phyloP scores from a whole-genome alignment of 2,113 vertebrate species.

The Hiodon alosoides region DNA sequence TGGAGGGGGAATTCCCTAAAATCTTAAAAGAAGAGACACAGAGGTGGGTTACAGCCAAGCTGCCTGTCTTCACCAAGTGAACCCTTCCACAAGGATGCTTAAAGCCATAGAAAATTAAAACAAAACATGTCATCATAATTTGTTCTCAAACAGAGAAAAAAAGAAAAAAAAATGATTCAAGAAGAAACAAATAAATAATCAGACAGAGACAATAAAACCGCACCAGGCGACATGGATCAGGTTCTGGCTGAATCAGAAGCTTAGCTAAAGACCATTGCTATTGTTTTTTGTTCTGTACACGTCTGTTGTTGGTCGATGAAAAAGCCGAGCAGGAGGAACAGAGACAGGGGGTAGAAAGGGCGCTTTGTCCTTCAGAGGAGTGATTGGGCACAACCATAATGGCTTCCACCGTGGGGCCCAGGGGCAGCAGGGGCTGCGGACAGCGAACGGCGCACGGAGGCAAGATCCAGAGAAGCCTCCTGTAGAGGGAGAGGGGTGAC shows the following conservation, averaged over 20 bases:
- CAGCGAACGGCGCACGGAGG: neutral
- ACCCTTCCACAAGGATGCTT: constrained; percentile 11
- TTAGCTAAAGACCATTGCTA: constrained; percentile 73
- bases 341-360: constrained; percentile 14
- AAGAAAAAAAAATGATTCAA: constrained; percentile 38
- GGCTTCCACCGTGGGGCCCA: constrained; percentile 24
- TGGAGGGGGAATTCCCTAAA: constrained; percentile 78
- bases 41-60: constrained; percentile 42
- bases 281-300: constrained; percentile 68
- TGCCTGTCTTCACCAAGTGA: neutral
- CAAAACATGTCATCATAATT: constrained; percentile 54
- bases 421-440: neutral
- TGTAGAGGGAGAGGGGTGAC: neutral
- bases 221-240: constrained; percentile 49
- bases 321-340: constrained; percentile 33
- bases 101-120: constrained; percentile 48
- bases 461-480: neutral
- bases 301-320: constrained; percentile 48
- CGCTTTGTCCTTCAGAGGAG: constrained; percentile 14
- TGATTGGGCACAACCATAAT: constrained; percentile 34
- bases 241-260: constrained; percentile 51
- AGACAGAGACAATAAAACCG: constrained; percentile 50
- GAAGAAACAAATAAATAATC: constrained; percentile 38
- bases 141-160: constrained; percentile 53
- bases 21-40: constrained; percentile 74